phyloP scores from a whole-genome alignment of 2,888 invertebrate species.

The Oligia strigilis region DNA sequence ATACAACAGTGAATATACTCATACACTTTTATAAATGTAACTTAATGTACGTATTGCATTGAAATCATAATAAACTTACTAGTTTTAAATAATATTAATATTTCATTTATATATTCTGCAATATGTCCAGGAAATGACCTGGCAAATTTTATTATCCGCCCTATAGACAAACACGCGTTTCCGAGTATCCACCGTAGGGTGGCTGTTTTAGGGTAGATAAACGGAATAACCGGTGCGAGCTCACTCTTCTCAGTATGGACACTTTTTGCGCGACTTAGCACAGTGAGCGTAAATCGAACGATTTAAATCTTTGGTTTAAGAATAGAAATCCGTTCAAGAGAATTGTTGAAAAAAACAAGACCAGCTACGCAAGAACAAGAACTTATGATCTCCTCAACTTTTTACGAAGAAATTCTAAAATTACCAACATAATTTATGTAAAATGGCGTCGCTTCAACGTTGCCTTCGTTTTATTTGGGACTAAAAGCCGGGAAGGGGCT shows the following conservation, averaged over 20 bases:
- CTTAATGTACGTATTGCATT: not conserved
- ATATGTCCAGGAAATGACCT: no score
- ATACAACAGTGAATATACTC: not conserved
- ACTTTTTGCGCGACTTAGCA: not conserved
- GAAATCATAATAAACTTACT: not conserved
- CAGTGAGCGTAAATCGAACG: not conserved
- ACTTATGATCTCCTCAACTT: slow-evolving; percentile 2
- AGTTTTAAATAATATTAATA: not conserved
- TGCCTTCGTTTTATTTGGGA: slow-evolving; percentile 26
- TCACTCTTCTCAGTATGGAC: not conserved
- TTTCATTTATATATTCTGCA: no score
- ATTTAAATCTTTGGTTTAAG: not conserved
- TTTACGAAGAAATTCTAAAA: slow-evolving; percentile 12
- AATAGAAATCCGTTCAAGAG: not conserved
- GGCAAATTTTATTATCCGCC: no score
- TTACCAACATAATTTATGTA: not conserved
- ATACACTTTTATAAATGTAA: not conserved
- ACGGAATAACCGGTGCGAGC: no score
- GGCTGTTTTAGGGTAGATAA: not conserved
- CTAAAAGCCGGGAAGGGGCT: slow-evolving; percentile 27
- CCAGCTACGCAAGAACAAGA: not conserved
- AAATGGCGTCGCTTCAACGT: slow-evolving; percentile 11
- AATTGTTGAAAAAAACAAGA: slow-evolving; percentile 7
- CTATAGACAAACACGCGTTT: no score
- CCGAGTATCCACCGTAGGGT: no score